These are phyloP conservation scores for Crax fasciolata DNA, from an alignment of 2,797 vertebrate species.

Conservation along the genomic window DNA sequence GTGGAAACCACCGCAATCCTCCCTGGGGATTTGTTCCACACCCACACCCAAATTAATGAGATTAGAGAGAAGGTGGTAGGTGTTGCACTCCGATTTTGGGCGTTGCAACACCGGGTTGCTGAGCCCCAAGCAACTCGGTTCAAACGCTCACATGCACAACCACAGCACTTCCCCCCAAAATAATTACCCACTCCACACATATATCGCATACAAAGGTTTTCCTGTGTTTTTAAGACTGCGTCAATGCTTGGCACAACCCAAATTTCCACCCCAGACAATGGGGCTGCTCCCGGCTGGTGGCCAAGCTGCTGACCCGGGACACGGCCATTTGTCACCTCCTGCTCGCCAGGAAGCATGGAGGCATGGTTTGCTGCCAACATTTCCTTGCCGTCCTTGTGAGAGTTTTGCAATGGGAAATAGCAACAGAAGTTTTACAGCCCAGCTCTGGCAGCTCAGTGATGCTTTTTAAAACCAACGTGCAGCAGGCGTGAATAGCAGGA, in stretches of 20 bases:
- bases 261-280: background rate
- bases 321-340: background rate
- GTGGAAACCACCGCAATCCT: background rate
- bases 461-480: background rate
- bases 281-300: background rate
- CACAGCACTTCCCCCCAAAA: background rate
- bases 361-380: background rate
- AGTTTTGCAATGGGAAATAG: background rate
- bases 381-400: background rate
- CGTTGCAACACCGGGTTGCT: background rate
- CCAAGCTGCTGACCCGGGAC: background rate
- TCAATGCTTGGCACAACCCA: background rate
- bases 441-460: rapidly evolving
- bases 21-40: background rate
- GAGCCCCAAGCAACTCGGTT: background rate
- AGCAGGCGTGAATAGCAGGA: background rate
- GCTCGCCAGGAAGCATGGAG: background rate
- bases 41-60: background rate
- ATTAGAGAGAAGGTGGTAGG: background rate
- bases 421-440: background rate
- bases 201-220: background rate
- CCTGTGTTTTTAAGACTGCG: background rate
- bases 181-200: background rate
- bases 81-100: background rate
- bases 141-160: too few species aligned